Evolutionary conservation across 64 coral and sea anemone genomes (phyloP), one percentile per base, ranked within the genome.

Genomic region (Astreopora myriophthalma): DNA sequence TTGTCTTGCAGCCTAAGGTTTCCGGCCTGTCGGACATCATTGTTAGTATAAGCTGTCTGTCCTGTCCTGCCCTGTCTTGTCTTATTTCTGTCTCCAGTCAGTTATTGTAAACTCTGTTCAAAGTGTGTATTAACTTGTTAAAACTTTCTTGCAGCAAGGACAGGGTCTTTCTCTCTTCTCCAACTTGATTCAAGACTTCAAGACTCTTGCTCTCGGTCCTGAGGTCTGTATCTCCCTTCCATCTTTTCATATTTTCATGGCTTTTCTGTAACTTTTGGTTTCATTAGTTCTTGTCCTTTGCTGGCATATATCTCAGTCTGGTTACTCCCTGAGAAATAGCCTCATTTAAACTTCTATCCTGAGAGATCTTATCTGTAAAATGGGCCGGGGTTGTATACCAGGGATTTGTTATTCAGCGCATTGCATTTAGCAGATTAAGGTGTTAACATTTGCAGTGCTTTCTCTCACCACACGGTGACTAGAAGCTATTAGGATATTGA

Each of bases 141-240:
- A n/a, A 91, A 93, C 76, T 96, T 89, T 92, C 22, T 95, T 95
- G 52, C 95, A 96, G 95, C 90, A 91, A 90, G 48, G 91, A 72
- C 82, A 80, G 75, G 95, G 95, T 49, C 52, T 96, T 28, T 96
- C 95, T 96, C 92, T 96, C 69, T 82, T 96, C 73, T 90, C 95
- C 48, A 96, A 92, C 86, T 85, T 96, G 91, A 93, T 96, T 42
- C 90, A 96, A 90, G 95, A 96, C 86, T 93, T 96, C 92, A 96
- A 96, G 85, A 96, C 95, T 90, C 91, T 96, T 64, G 92, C 95
- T 76, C 88, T 96, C 19, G 95, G 95, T 71, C 91, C 92, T 79
- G 95, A 96, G 95, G 95, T 96, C 95, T 96, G 95, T 96, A 93
- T 67, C 62, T 58, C 6, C 3, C 52, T 36, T 74, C 55, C 73